Percentiles rank a stretch among this genome's conserved stretches.
phyloP scores from a whole-genome alignment of 2,888 invertebrate genomes.

The Drosophila acutilabella region DNA sequence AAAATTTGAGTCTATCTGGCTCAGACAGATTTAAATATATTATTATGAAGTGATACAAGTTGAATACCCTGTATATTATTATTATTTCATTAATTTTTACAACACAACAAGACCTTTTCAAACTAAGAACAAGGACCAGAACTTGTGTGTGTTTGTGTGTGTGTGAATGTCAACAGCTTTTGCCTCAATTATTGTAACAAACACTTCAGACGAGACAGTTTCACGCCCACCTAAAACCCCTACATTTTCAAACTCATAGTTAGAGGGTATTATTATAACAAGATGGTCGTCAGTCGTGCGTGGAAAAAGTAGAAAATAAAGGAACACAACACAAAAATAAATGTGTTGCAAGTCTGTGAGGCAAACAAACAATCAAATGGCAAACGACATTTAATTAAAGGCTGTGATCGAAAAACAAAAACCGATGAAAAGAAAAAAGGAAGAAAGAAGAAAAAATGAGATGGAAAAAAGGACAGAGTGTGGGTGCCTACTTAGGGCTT shows the following conservation, averaged over 20 bases:
- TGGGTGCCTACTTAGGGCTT: constrained; percentile 45
- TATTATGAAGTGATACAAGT: too few species aligned
- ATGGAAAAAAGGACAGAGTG: neutral
- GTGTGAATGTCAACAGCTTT: neutral
- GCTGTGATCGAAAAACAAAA: constrained; percentile 26
- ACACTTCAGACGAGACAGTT: neutral
- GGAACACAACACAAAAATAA: too few species aligned
- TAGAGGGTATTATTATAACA: constrained; percentile 29
- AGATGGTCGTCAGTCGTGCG: constrained; percentile 43
- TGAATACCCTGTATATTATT: neutral
- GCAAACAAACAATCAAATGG: constrained; percentile 67
- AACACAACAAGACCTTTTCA: too few species aligned
- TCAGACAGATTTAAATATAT: too few species aligned
- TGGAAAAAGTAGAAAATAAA: constrained; percentile 24
- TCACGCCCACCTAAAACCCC: neutral
- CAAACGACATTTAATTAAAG: constrained; percentile 75
- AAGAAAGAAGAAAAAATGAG: neutral
- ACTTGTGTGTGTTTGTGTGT: too few species aligned
- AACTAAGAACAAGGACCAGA: too few species aligned
- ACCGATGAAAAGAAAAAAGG: neutral
- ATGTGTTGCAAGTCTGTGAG: constrained; percentile 22
- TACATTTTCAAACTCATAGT: neutral
- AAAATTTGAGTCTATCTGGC: too few species aligned
- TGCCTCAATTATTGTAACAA: neutral
- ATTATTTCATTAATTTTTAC: too few species aligned